Percentiles rank a stretch among this genome's conserved stretches.
Evolutionary conservation across 64 coral and sea anemone genomes (phyloP).

Genomic region (Pocillopora damicornis): DNA sequence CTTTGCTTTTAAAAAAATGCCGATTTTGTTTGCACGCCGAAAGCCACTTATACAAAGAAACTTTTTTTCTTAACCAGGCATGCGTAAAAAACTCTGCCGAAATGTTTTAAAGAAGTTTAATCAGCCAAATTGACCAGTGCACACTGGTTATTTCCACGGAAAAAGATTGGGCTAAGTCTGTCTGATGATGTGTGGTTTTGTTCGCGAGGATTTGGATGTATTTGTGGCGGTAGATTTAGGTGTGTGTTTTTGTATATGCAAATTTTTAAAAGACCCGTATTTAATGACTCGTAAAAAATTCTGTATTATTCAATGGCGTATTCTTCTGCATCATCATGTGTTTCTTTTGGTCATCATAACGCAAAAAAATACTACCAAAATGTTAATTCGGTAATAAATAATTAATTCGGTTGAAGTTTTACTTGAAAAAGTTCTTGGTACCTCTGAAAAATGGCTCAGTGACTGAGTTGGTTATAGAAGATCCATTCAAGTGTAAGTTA

Average conservation of each 20-base stretch:
- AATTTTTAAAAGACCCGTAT: not conserved
- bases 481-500: not conserved
- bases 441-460: not conserved
- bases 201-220: too few species aligned
- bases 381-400: not conserved
- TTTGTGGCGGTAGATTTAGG: not conserved
- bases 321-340: not conserved
- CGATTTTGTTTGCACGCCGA: not conserved
- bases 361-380: not conserved
- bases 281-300: constrained; percentile 5
- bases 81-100: constrained; percentile 13
- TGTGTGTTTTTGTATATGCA: not conserved
- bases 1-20: not conserved
- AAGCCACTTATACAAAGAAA: not conserved
- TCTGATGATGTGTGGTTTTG: too few species aligned
- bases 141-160: too few species aligned
- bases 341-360: not conserved
- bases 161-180: too few species aligned
- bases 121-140: not conserved
- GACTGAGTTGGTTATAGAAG: not conserved
- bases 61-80: constrained; percentile 12
- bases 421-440: not conserved
- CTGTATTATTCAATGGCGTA: not conserved
- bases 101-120: not conserved
- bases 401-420: not conserved